phyloP scores from a whole-genome alignment of 2,797 vertebrate genomes.

The Lepus townsendii region DNA sequence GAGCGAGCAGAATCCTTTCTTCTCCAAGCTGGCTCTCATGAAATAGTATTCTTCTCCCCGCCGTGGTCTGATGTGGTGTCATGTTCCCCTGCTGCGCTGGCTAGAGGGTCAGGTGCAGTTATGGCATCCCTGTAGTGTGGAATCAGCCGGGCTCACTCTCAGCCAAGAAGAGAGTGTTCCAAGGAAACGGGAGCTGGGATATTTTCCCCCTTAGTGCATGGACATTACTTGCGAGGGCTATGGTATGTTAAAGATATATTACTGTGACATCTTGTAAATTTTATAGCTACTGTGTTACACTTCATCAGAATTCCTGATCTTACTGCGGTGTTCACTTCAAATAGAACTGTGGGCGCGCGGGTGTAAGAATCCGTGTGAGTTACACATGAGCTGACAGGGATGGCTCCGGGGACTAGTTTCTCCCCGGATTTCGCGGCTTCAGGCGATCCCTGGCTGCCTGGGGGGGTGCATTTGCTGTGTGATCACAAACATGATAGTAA shows the following conservation, averaged over 20 bases:
- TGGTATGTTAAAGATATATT: neutral
- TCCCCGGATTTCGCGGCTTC: neutral
- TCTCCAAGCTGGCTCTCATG: neutral
- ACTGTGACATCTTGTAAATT: constrained; percentile 31
- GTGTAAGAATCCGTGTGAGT: neutral
- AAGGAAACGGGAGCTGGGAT: neutral
- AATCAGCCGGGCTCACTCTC: neutral
- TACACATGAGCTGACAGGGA: neutral
- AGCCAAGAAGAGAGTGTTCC: neutral
- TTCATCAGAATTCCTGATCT: neutral
- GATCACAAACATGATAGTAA: neutral
- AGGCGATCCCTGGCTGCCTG: neutral
- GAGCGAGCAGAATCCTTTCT: neutral
- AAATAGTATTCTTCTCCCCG: neutral
- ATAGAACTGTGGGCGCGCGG: neutral
- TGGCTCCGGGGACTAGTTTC: neutral
- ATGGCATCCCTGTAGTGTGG: neutral
- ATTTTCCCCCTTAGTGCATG: neutral
- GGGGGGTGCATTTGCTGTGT: neutral
- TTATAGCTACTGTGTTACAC: constrained; percentile 28
- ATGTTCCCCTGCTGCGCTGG: neutral
- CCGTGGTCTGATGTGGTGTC: neutral
- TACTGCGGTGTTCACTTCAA: neutral
- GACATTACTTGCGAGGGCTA: neutral
- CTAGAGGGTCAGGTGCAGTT: neutral